phyloP scores from a whole-genome alignment of 2,888 invertebrate species.

The Timema cristinae region DNA sequence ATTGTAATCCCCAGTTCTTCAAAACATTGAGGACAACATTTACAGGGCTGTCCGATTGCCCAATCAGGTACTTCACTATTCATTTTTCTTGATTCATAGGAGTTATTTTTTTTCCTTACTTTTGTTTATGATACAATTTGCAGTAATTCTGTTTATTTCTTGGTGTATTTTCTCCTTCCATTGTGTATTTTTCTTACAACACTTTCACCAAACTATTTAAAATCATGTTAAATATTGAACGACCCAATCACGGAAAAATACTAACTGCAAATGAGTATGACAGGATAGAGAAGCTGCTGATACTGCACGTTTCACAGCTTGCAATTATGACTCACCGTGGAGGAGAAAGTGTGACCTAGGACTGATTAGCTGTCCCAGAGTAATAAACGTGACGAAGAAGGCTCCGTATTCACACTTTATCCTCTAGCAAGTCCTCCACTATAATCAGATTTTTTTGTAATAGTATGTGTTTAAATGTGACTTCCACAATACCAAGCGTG shows the following conservation, averaged over 20 bases:
- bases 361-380: too few relatives aligned
- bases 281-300: not conserved
- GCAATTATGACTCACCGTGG: too few relatives aligned
- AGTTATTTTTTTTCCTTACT: not conserved
- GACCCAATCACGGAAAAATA: not conserved
- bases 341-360: too few relatives aligned
- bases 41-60: not conserved
- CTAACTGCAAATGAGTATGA: not conserved
- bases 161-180: not conserved
- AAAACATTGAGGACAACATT: not conserved
- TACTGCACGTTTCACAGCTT: too few relatives aligned
- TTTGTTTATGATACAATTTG: not conserved
- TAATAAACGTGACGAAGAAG: too few relatives aligned
- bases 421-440: too few relatives aligned
- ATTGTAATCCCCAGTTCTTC: not conserved
- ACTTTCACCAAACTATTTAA: not conserved
- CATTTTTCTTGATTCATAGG: slow-evolving; percentile 5
- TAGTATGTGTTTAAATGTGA: too few relatives aligned
- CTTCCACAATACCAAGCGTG: too few relatives aligned
- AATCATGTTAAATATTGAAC: not conserved
- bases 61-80: slow-evolving; percentile 6
- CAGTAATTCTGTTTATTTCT: not conserved
- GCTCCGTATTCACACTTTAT: too few relatives aligned
- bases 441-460: too few relatives aligned
- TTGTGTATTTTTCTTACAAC: not conserved